These are phyloP conservation scores for Aleiodes leptofemur DNA, from an alignment of 2,888 invertebrate species.

Conservation along the genomic window DNA sequence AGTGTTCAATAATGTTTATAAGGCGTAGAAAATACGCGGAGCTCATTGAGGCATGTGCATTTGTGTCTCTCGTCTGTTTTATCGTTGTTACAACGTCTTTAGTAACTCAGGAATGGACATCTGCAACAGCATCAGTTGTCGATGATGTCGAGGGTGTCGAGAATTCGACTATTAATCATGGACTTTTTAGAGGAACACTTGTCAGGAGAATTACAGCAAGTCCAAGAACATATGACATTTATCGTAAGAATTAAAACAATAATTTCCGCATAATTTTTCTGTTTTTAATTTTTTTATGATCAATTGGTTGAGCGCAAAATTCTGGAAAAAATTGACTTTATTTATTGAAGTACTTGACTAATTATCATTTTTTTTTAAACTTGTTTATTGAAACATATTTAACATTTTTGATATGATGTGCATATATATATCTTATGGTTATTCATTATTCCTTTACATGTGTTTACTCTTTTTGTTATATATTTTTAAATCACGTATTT, in stretches of 20 bases:
- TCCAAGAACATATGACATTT: constrained; percentile 56
- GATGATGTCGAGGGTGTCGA: constrained; percentile 48
- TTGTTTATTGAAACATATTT: too few relatives aligned
- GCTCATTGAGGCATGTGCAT: constrained; percentile 52
- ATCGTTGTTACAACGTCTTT: constrained; percentile 55
- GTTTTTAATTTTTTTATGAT: not conserved
- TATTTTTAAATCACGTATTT: too few relatives aligned
- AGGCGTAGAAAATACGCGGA: constrained; percentile 52
- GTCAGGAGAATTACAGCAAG: constrained; percentile 52
- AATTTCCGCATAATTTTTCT: not conserved
- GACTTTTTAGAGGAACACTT: constrained; percentile 59
- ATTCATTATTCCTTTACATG: too few relatives aligned
- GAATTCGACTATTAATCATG: constrained; percentile 57
- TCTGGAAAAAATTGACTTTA: too few relatives aligned
- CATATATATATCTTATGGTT: too few relatives aligned
- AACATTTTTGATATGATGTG: too few relatives aligned
- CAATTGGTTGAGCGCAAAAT: too few relatives aligned
- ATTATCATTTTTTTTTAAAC: too few relatives aligned
- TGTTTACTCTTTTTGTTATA: too few relatives aligned
- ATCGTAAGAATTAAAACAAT: constrained; percentile 49
- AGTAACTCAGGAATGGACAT: constrained; percentile 56
- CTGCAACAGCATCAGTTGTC: constrained; percentile 52
- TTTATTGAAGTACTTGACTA: too few relatives aligned
- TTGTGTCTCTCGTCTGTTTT: constrained; percentile 56
- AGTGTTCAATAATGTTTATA: constrained; percentile 26